A percentile compares a stretch with the other conserved stretches of the same genome.
phyloP scores from a whole-genome alignment of 2,113 vertebrate genomes.

The Myodes glareolus region DNA sequence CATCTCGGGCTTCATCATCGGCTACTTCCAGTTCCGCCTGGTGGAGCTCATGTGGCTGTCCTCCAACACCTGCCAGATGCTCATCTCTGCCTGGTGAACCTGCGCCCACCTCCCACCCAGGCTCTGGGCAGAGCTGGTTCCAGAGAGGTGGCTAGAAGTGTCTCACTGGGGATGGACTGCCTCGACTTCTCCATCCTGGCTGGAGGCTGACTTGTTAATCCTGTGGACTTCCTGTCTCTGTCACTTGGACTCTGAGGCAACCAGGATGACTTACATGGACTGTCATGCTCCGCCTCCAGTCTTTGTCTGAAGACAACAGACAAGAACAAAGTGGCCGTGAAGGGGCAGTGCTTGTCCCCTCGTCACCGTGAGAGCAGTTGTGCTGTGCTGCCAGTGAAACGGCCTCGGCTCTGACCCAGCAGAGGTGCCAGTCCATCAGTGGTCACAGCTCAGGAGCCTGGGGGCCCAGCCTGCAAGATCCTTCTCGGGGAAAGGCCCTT shows the following conservation, averaged over 20 bases:
- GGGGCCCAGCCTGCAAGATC: neutral
- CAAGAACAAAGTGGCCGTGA: neutral
- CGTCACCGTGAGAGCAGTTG: neutral
- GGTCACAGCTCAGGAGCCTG: fast-evolving
- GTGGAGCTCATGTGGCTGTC: conserved; percentile 97
- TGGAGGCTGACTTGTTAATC: neutral
- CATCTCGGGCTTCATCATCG: conserved; percentile 93
- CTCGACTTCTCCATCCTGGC: fast-evolving
- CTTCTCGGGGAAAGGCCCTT: neutral
- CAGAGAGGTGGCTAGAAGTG: neutral
- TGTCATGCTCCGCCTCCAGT: neutral
- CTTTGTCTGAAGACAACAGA: neutral
- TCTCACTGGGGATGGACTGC: neutral
- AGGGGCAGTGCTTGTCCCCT: neutral
- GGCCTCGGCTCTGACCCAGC: neutral
- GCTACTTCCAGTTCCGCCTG: conserved; percentile 94
- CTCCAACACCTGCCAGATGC: conserved; percentile 94
- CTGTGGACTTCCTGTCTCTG: neutral
- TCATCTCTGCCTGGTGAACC: conserved; percentile 93
- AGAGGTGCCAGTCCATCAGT: neutral
- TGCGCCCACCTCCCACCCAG: fast-evolving
- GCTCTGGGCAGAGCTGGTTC: fast-evolving
- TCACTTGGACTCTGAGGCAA: neutral
- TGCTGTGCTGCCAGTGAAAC: neutral
- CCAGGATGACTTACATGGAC: neutral